Evolutionary conservation across 2,113 vertebrate species (phyloP).

Genomic region (Brachyhypopomus occidentalis): DNA sequence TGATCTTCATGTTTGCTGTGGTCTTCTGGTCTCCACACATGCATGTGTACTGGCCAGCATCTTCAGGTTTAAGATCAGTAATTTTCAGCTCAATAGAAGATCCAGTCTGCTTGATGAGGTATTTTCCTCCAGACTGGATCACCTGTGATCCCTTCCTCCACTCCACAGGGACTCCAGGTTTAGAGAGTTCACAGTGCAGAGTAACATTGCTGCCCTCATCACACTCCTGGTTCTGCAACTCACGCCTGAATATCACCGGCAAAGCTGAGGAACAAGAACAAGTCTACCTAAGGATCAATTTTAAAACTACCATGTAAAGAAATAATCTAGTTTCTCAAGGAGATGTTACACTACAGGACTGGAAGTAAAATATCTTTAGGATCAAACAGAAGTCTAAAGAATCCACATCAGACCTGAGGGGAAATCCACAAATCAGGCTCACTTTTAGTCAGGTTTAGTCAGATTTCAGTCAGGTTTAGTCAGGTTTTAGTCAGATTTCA

Average conservation of each 20-base stretch:
- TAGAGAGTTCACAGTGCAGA: slow-evolving; percentile 78
- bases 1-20: slow-evolving; percentile 70
- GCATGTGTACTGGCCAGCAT: slow-evolving; percentile 61
- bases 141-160: slow-evolving; percentile 79
- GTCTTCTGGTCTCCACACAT: slow-evolving; percentile 74
- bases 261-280: slow-evolving; percentile 57
- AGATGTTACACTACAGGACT: no score
- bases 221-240: slow-evolving; percentile 72
- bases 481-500: no score
- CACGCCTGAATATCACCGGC: slow-evolving; percentile 69
- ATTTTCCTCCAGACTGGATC: slow-evolving; percentile 71
- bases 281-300: no score
- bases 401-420: no score
- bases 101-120: slow-evolving; percentile 70
- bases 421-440: no score
- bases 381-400: no score
- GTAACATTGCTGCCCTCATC: slow-evolving; percentile 73
- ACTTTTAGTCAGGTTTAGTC: no score
- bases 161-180: slow-evolving; percentile 65
- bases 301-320: no score
- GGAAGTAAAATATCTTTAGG: no score
- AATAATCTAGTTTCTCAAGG: no score
- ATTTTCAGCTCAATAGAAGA: slow-evolving; percentile 75
- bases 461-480: no score
- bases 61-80: slow-evolving; percentile 62